Percentiles rank a stretch among this genome's conserved stretches.
Conservation (phyloP, 2,797 vertebrate species). For the Otolemur crassicaudatus region DNA sequence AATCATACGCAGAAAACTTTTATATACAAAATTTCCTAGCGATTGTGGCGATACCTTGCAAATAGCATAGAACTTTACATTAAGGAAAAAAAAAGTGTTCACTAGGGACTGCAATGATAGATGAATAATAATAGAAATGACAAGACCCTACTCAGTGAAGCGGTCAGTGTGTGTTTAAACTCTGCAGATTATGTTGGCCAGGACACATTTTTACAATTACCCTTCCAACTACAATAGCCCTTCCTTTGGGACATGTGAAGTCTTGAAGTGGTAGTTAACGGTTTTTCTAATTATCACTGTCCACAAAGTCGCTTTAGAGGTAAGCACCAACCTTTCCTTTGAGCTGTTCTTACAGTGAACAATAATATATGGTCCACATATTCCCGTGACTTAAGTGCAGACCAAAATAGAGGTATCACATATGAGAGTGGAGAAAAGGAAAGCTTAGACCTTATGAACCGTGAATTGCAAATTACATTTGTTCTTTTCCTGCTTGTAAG, state of each 20-base stretch:
- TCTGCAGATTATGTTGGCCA: not conserved
- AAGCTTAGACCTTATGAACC: not conserved
- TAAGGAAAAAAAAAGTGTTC: not conserved
- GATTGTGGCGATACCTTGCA: not conserved
- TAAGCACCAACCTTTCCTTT: not conserved
- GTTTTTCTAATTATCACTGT: not conserved
- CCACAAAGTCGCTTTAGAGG: not conserved
- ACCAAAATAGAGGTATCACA: not conserved
- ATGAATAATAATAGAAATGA: slow-evolving; percentile 1
- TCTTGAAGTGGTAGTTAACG: not conserved
- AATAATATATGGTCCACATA: not conserved
- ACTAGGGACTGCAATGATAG: not conserved
- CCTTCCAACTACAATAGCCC: not conserved
- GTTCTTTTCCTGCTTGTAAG: not conserved
- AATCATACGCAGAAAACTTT: not conserved
- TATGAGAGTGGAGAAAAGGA: not conserved
- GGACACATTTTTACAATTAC: not conserved
- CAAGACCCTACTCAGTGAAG: not conserved
- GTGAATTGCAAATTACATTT: not conserved
- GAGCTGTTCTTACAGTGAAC: not conserved
- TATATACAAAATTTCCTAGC: not conserved
- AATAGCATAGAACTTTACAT: not conserved
- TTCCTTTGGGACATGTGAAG: not conserved
- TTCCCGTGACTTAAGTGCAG: not conserved
- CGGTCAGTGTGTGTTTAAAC: not conserved